Evolutionary conservation across 2,113 vertebrate genomes (phyloP).

Genomic region (Forbesichthys agassizii): DNA sequence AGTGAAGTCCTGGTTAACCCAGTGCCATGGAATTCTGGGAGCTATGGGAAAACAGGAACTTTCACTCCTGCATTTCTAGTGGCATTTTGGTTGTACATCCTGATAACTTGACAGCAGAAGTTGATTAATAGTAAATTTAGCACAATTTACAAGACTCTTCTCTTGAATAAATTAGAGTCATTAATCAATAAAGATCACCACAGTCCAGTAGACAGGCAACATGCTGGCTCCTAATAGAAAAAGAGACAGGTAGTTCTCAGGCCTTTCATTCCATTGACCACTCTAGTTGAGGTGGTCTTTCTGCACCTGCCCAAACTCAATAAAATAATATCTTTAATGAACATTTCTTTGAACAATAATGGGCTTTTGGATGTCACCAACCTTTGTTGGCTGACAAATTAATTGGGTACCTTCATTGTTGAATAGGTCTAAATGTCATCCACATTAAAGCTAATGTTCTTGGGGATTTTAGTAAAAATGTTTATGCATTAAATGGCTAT

Average conservation of each 20-base stretch:
- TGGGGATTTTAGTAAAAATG: not conserved
- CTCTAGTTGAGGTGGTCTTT: constrained; percentile 89
- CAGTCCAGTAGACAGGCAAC: constrained; percentile 95
- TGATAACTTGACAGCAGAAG: constrained; percentile 96
- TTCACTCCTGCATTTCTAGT: constrained; percentile 81
- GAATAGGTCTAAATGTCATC: constrained; percentile 18
- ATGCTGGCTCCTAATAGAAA: constrained; percentile 99
- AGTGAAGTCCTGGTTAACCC: constrained; percentile 83
- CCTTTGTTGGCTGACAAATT: constrained; percentile 80
- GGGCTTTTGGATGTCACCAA: constrained; percentile 85
- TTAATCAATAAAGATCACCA: constrained; percentile 99
- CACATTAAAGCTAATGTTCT: constrained; percentile 5
- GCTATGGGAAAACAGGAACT: constrained; percentile 86
- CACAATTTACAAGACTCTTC: constrained; percentile 93
- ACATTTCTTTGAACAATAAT: constrained; percentile 86
- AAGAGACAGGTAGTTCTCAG: constrained; percentile 80
- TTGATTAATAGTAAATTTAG: constrained; percentile 99
- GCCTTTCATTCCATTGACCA: constrained; percentile 91
- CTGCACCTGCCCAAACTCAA: constrained; percentile 94
- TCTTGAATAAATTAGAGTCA: constrained; percentile 99
- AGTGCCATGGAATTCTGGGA: constrained; percentile 77
- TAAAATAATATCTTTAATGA: constrained; percentile 99
- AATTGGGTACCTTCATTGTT: constrained; percentile 58
- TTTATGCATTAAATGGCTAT: not conserved
- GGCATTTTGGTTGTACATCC: constrained; percentile 84